Evolutionary conservation across 1,140 invertebrate species (phyloP).

Genomic region (Drosophila seguyi): DNA sequence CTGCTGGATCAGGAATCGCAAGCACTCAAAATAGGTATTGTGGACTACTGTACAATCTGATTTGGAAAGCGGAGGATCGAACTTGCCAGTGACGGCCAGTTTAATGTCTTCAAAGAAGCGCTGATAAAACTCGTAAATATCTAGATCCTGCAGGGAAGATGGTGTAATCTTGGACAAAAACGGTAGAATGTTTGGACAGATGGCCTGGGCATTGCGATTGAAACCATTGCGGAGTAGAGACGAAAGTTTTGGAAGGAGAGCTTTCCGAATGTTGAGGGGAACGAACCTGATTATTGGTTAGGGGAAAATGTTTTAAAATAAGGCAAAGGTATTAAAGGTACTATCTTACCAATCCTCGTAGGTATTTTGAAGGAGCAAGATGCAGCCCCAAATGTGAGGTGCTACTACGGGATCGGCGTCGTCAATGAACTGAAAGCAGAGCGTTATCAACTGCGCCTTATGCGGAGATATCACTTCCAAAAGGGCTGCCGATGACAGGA

Average conservation of each 20-base stretch:
- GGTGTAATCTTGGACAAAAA: constrained; percentile 89
- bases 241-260: constrained; percentile 90
- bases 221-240: constrained; percentile 89
- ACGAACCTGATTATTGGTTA: constrained; percentile 87
- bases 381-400: constrained; percentile 88
- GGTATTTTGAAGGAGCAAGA: constrained; percentile 70
- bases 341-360: constrained; percentile 70
- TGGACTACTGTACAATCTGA: constrained; percentile 88
- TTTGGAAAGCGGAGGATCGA: constrained; percentile 64
- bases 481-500: constrained; percentile 87
- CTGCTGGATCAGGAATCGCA: constrained; percentile 87
- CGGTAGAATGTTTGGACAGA: constrained; percentile 91
- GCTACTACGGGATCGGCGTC: constrained; percentile 90
- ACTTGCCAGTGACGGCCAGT: constrained; percentile 31
- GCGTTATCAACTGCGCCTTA: constrained; percentile 87
- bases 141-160: constrained; percentile 82
- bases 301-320: neutral
- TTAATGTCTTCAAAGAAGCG: constrained; percentile 89
- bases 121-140: constrained; percentile 87
- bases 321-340: too few species aligned
- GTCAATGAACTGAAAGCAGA: constrained; percentile 89
- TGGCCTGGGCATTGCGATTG: constrained; percentile 89
- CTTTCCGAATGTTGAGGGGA: constrained; percentile 89
- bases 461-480: constrained; percentile 85
- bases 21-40: constrained; percentile 89